Base-by-base conservation (phyloP, 2,797 vertebrate genomes). In the Anguilla megastoma region DNA sequence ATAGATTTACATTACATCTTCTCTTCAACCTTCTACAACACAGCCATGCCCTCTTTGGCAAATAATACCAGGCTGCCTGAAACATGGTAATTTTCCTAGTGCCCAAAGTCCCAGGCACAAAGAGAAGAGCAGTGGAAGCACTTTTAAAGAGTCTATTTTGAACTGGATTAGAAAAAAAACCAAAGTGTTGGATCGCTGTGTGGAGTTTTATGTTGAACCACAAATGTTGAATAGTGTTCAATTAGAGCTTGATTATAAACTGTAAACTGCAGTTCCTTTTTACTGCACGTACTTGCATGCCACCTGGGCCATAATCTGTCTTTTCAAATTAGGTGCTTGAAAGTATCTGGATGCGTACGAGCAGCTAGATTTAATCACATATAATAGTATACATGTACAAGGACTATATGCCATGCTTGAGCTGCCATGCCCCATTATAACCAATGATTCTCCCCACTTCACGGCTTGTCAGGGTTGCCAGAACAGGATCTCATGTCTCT, bases 221-320 rank as follows among this genome's bases (percentile, higher is more conserved):
- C 76, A 80, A 80, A 80, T 80, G 76, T 48, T 48, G 76, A 80
- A 80, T 48, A 27, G 76, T 48, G 76, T 80, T 80, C 36, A 48
- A 24, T 80, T 80, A 80, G 76, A 4, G 76, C 76, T 80, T 80
- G 16, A 48, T 80, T 80, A 16, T 80, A 48, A 80, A 76, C 71
- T 45, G 36, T 80, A 80, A 80, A 80, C 76, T 80, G 76, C 76
- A 6, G 18, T 63, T 63, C 60, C 16, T 63, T 21, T 45, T 80
- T 76, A 76, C 71, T 36, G 71, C 71, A 36, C 12, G 27, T 33
- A 30, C 33, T 76, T 76, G 30, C 71, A 76, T 2, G 33, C 71
- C 71, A 76, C 71, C 71, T 76, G 27, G 30, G 14, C 33, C 30
- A 36, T 36, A 76, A 36, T 33, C 71, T 76, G 71, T 76, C 71